These are phyloP conservation scores for Potamarius usumacintae DNA, from an alignment of 2,113 vertebrate genomes.

Conservation along the genomic window DNA sequence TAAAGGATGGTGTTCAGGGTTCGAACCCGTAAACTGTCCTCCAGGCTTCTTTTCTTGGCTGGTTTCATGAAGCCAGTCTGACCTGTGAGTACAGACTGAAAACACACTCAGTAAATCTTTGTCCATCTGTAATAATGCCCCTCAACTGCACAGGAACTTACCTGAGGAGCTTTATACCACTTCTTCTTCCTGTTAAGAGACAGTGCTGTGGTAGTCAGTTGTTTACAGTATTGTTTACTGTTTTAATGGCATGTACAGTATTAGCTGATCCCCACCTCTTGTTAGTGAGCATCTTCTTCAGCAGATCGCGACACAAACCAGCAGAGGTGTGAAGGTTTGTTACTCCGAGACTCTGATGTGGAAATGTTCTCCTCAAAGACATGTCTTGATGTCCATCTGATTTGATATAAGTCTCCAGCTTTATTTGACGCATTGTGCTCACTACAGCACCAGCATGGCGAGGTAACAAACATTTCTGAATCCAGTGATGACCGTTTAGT, in stretches of 20 bases:
- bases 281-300: slow-evolving; percentile 54
- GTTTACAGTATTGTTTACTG: neutral
- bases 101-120: neutral
- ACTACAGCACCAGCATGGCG: neutral
- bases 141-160: slow-evolving; percentile 40
- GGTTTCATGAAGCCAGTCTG: slow-evolving; percentile 51
- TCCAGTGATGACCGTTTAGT: neutral
- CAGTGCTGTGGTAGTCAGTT: neutral
- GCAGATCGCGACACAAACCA: slow-evolving; percentile 17
- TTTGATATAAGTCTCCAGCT: neutral
- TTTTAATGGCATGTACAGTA: neutral
- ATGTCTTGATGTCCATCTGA: neutral
- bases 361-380: neutral
- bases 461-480: slow-evolving; percentile 1
- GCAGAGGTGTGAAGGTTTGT: slow-evolving; percentile 41
- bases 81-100: slow-evolving; percentile 50
- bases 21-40: slow-evolving; percentile 69
- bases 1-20: slow-evolving; percentile 72
- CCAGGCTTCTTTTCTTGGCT: slow-evolving; percentile 61
- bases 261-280: slow-evolving; percentile 50
- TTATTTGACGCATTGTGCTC: neutral
- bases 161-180: slow-evolving; percentile 78
- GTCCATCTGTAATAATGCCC: neutral
- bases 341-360: neutral
- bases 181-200: slow-evolving; percentile 74